Base-by-base conservation (phyloP, 64 coral and sea anemone species). In the Orbicella faveolata region DNA sequence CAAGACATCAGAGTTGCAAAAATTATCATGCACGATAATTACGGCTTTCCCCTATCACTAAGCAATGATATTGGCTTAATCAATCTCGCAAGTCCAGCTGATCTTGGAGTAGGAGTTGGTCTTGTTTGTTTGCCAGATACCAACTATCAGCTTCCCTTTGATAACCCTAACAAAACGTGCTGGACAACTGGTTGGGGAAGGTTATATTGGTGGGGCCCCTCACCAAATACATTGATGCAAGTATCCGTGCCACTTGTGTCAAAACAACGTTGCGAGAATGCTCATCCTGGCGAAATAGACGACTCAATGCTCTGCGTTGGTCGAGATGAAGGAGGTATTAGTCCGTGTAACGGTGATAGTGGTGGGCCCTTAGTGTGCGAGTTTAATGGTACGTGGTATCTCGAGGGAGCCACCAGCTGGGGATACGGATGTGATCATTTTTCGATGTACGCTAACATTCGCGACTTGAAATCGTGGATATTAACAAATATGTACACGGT, bases 101-200 rank as follows among this genome's bases (percentile, higher is more conserved):
- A 20, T 6, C 48, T 93, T 36, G 79, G 70, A 18, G 14, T 20
- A 66, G 37, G 53, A 37, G 92, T 93, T 4, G 55, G 79, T 1
- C 57, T 75, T 4, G 73, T 82, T 77, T 93, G 92, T 30, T 26
- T 93, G 55, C 72, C 92, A 55, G 63, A 68, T 48, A 12, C 37
- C 1, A 69, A 10, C 21, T 21, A 44, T 39, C 17, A 19, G 36
- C 81, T 69, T 25, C 17, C 6, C 9, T 66, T 66, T 21, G 63
- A 66, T 19, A 66, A 66, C 23, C 14, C 63, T 16, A 36, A 37
- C 33, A 61, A 82, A 36, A 84, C 34, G 12, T 92, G 90, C 35
- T 92, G 90, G 82, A 86, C 90, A 1, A 79, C 82, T 34, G 93
- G 93, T 0, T 94, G 93, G 93, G 93, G 93, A 1, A 85, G 61